These are phyloP conservation scores for Sepiola atlantica DNA, from an alignment of 2,888 invertebrate genomes.

Conservation along the genomic window DNA sequence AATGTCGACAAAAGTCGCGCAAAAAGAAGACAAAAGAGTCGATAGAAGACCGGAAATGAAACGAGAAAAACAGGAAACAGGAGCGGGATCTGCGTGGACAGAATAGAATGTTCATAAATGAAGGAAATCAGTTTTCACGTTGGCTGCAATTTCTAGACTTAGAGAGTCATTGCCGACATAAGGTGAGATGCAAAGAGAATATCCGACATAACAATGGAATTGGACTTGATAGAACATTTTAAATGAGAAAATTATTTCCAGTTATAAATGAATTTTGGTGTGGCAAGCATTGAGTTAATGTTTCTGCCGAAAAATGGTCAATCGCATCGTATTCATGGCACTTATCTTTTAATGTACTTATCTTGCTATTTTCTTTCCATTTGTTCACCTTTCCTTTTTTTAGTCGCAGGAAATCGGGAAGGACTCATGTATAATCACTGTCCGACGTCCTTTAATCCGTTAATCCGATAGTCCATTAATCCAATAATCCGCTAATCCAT, in stretches of 20 bases:
- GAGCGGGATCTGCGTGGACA: background rate
- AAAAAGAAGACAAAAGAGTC: background rate
- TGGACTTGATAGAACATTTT: background rate
- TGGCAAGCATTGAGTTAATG: background rate
- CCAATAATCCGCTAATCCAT: no score
- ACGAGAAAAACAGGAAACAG: background rate
- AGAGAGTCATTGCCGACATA: background rate
- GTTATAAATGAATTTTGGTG: background rate
- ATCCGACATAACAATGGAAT: background rate
- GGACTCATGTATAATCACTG: no score
- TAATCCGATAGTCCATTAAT: no score
- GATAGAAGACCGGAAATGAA: conserved; percentile 19
- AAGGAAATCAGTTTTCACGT: background rate
- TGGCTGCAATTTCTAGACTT: background rate
- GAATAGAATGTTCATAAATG: background rate
- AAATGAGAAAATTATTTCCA: background rate
- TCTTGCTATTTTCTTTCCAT: background rate
- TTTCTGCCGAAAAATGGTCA: background rate
- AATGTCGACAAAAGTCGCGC: background rate
- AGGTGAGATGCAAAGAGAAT: background rate
- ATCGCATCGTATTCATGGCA: background rate
- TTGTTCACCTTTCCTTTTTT: background rate
- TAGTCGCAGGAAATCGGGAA: background rate
- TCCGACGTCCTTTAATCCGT: no score
- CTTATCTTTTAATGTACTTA: no score